Evolutionary conservation across 2,113 vertebrate species (phyloP), one percentile per base, ranked within the genome.

Genomic region (Lates calcarifer): DNA sequence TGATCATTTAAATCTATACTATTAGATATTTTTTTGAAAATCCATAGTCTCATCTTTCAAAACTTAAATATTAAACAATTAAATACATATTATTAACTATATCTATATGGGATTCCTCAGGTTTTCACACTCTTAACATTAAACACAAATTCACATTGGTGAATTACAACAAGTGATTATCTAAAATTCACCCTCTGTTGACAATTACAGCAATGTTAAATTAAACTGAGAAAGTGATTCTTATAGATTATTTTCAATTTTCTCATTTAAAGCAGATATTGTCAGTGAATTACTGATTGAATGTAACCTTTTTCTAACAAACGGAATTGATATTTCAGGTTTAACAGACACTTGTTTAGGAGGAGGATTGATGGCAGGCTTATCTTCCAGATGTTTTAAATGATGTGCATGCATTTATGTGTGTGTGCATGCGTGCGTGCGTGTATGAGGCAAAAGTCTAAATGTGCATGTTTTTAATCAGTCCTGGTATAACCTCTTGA

Each of bases 401-500:
- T 81, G 10, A 83, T 43, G 64, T 83, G 72, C 55, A 61, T 71
- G 66, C 79, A 49, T 78, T 63, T 69, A 57, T 41, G 24, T n/a
- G 51, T 33, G 60, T 70, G 49, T 71, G 75, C 57, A 58, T 37
- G 60, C 5, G 63, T 66, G 76, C 66, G 61, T 84, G 86, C 76
- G 57, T 76, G 45, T 28, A 57, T 80, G 61, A 81, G 82, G 70
- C 85, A 80, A 87, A 91, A 81, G 74, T 86, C 86, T 83, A 95
- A 87, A 96, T 85, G 91, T 94, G 94, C 91, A 95, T 96, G 94
- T 96, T 90, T 90, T 90, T 90, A 90, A 96, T 96, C 94, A 96
- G 96, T 95, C 95, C 96, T 95, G 95, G 95, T 95, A 94, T 94
- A 95, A 95, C 95, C 96, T 97, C 97, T 98, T 96, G 95, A 99